Evolutionary conservation across 1,140 invertebrate species (phyloP), one percentile per base, ranked within the genome.

Genomic region (Argopecten irradians): DNA sequence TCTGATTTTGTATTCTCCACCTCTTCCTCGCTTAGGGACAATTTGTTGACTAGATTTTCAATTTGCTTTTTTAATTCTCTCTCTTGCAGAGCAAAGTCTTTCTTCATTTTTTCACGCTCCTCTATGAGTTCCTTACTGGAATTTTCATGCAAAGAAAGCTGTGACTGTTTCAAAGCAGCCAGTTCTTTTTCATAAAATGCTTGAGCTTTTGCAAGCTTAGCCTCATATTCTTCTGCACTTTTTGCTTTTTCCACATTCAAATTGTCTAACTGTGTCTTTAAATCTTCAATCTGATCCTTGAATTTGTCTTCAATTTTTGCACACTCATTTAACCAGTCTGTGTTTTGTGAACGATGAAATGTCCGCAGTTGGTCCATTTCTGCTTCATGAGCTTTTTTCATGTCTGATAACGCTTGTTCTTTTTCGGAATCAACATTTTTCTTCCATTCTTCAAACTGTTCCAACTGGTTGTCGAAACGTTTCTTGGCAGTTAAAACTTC

Each of bases 171-270:
- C 32, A 95, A 86, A 34, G 91, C 94, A 43, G 94, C 93, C 11
- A 95, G 88, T 89, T 95, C 95, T 85, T 95, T 94, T 91, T 95
- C 93, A 92, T 95, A 95, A 89, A 95, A 95, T 46, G 94, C 92
- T 90, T 94, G 90, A 35, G 95, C 93, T 91, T 95, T 94, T 34
- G 84, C 88, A 28, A 95, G 89, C 87, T 95, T 95, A 33, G 87
- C 87, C 82, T 94, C 94, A 92, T 93, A 94, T n/a, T 95, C 95
- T 46, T 94, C 93, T 84, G 92, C 86, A 33, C 93, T 83, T 92
- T 93, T 91, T 32, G 85, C 39, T 92, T 94, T 95, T 41, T 94
- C 93, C 84, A 71, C 85, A 22, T 92, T 89, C 34, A 93, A 88
- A 34, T 85, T 86, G 35, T 93, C 92, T 87, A 91, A 87, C 28